Evolutionary conservation across 1,140 invertebrate genomes (phyloP), one percentile per base, ranked within the genome.

Genomic region (Drosophila equinoxialis): DNA sequence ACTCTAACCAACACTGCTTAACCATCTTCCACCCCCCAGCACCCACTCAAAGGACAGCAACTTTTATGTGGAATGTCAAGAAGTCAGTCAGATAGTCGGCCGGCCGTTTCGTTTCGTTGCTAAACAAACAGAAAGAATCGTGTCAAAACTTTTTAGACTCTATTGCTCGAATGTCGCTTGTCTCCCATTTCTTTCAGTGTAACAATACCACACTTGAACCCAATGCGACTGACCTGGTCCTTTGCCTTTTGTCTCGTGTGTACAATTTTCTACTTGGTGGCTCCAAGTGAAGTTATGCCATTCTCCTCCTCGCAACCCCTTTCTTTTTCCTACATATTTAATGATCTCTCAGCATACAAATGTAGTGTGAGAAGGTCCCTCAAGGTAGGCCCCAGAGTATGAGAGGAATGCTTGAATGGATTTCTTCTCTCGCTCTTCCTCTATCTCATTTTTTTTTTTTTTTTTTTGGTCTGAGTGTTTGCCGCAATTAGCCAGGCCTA

Each of bases 241-340:
- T 17, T 11, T 59, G 26, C 57, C n/a, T 33, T 57, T 26, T 37
- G 68, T 64, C 73, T 71, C 69, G 64, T 75, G 68, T 72, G 69
- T 61, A 72, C 60, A 76, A 64, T 68, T 73, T 68, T 55, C 60
- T 68, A 37, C 30, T 58, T 17, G 64, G 62, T 72, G 59, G 59
- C 39, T 54, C 35, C 63, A 61, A 61, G 67, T 67, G 61, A 74
- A 74, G 45, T 54, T 42, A 72, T 63, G 69, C 20, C 65, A 30
- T 30, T 30, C 66, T 66, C 69, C 65, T 20, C 11, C 7, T 3
- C 58, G 7, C 37, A 11, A 26, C 26, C 42, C 62, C 20, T 48
- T 74, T 42, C 71, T 65, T 78, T 67, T 76, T 79, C 77, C 57
- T 69, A 73, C 74, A 77, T 79, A 77, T 77, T 77, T 77, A 77